Base-by-base conservation (phyloP, 2,888 invertebrate species). In the Thereva nobilitata region DNA sequence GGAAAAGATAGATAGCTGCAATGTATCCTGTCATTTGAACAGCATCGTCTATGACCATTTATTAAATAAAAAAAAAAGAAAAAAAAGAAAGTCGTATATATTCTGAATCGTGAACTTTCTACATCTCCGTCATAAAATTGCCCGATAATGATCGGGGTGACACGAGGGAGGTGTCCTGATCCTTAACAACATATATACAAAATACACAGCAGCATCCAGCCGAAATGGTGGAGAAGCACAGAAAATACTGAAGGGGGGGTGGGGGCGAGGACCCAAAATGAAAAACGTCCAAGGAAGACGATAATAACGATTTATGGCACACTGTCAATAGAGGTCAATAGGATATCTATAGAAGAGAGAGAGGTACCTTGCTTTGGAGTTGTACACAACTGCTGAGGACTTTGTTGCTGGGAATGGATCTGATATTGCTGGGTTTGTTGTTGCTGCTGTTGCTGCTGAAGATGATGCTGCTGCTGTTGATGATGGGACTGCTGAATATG, bases 391-490 rank as follows among this genome's bases (percentile, higher is more conserved):
- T 80, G 80, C 74, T 80, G 80, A 70, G 80, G 80, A 72, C 80
- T 80, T 72, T 80, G 80, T 72, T 80, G 80, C 73, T 80, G 80
- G 71, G 80, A 80, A 68, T 80, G 79, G 64, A 79, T 80, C 71
- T 80, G 80, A 73, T 80, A 80, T 75, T 53, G 76, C 75, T 73
- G 75, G 69, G 74, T 74, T 70, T 74, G 74, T 71, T 73, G 71
- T 70, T 72, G 73, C 56, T 70, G 73, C 68, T 74, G 73, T 65
- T 74, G 74, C 56, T 70, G 74, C 57, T 70, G 72, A 67, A 74
- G 73, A 68, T 77, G 77, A 71, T 77, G 76, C 70, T 74, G 75
- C 49, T 71, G 72, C 54, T 70, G 71, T 47, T 72, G 72, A 37
- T 71, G 71, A 61, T 72, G 71, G 41, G 68, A 67, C 69, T 79